These are phyloP conservation scores for Melanotaenia pygmaea DNA, from an alignment of 2,797 vertebrate species.

Conservation along the genomic window DNA sequence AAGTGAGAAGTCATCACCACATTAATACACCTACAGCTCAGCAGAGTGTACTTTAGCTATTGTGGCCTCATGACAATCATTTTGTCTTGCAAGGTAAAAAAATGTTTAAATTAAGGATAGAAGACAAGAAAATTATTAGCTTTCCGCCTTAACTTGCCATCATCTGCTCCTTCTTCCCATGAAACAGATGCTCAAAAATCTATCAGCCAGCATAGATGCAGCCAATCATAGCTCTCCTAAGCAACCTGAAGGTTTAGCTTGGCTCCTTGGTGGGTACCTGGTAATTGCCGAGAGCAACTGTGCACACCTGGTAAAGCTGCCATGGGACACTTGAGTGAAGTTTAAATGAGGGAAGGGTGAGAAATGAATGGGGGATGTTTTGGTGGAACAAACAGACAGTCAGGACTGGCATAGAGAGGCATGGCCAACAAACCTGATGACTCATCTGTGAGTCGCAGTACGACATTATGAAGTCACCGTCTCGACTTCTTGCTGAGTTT, in stretches of 20 bases:
- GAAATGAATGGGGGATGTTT: constrained; percentile 24
- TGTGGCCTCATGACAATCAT: no score
- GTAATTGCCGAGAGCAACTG: constrained; percentile 79
- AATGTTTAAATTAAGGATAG: constrained; percentile 13
- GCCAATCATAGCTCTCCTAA: constrained; percentile 63
- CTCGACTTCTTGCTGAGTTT: constrained; percentile 53
- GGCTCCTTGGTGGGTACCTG: constrained; percentile 53
- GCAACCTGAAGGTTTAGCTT: constrained; percentile 53
- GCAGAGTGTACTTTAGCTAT: no score
- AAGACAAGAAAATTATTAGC: constrained; percentile 16
- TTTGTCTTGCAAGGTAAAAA: background rate
- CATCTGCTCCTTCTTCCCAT: constrained; percentile 57
- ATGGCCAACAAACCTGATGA: constrained; percentile 63
- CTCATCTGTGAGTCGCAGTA: constrained; percentile 57
- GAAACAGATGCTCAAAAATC: constrained; percentile 52
- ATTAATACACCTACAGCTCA: no score
- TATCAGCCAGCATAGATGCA: constrained; percentile 52
- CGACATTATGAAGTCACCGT: constrained; percentile 55
- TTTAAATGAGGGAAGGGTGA: constrained; percentile 16
- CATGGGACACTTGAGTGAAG: constrained; percentile 33
- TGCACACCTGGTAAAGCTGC: constrained; percentile 74
- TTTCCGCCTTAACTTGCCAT: constrained; percentile 15
- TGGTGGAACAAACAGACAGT: constrained; percentile 57
- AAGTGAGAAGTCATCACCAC: no score
- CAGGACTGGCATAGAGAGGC: constrained; percentile 40